A percentile compares a stretch with the other conserved stretches of the same genome.
Conservation (phyloP, 1,140 invertebrate genomes). For the Musca vetustissima region DNA sequence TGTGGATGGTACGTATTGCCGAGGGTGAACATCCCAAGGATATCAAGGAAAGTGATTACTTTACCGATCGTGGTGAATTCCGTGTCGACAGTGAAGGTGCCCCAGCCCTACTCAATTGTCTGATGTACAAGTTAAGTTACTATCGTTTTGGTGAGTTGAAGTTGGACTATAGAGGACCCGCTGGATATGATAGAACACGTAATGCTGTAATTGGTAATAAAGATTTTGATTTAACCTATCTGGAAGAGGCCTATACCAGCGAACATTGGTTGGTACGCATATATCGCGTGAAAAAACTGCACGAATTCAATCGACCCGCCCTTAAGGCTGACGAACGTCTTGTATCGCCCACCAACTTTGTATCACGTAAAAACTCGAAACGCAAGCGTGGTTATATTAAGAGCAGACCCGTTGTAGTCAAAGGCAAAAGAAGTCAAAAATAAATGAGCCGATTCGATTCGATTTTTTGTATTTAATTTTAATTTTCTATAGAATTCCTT, state of each 20-base stretch:
- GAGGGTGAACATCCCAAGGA: constrained; percentile 99
- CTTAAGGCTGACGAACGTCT: constrained; percentile 72
- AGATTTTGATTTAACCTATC: constrained; percentile 92
- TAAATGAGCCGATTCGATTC: no score
- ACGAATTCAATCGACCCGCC: constrained; percentile 85
- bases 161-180: constrained; percentile 66
- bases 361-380: constrained; percentile 83
- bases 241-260: constrained; percentile 98
- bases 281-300: constrained; percentile 90
- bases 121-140: constrained; percentile 99
- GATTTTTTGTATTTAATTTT: no score
- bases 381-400: constrained; percentile 86
- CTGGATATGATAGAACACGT: constrained; percentile 93
- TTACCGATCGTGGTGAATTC: constrained; percentile 96
- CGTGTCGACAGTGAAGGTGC: constrained; percentile 92
- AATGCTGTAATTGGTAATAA: constrained; percentile 97
- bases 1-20: constrained; percentile 99
- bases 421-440: constrained; percentile 67
- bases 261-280: constrained; percentile 99
- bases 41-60: constrained; percentile 96
- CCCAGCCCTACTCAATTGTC: constrained; percentile 91
- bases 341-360: constrained; percentile 65
- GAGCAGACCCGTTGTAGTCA: constrained; percentile 82
- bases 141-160: constrained; percentile 92
- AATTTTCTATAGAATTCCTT: no score